These are phyloP conservation scores for Drosophila orosa DNA, from an alignment of 1,140 invertebrate genomes.

Conservation along the genomic window DNA sequence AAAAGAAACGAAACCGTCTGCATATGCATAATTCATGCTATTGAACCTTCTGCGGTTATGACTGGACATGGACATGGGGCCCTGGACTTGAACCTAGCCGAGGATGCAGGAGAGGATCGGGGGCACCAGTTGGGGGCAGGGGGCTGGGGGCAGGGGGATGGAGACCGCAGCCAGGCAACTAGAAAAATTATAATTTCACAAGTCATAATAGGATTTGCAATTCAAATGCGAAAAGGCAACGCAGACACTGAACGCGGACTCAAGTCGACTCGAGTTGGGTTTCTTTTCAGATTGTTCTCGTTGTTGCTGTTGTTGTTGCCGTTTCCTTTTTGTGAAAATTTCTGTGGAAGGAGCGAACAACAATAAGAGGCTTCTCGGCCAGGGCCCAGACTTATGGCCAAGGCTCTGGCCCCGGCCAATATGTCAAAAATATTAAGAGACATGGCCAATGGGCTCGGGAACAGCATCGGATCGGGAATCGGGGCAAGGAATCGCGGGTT, in stretches of 20 bases:
- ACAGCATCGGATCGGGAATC: slow-evolving; percentile 37
- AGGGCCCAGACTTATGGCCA: slow-evolving; percentile 32
- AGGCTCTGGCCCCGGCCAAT: slow-evolving; percentile 72
- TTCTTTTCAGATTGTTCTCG: slow-evolving; percentile 39
- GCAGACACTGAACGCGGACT: slow-evolving; percentile 58
- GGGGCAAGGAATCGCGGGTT: slow-evolving; percentile 11
- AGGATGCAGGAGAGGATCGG: slow-evolving; percentile 9
- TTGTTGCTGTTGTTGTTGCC: slow-evolving; percentile 24
- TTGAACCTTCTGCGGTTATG: slow-evolving; percentile 75
- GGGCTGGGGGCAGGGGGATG: background rate
- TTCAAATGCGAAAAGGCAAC: slow-evolving; percentile 77
- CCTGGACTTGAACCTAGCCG: slow-evolving; percentile 68
- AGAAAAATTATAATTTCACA: slow-evolving; percentile 83
- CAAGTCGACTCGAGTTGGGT: slow-evolving; percentile 45
- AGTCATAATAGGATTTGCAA: slow-evolving; percentile 84
- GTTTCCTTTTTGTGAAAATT: slow-evolving; percentile 68
- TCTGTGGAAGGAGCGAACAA: slow-evolving; percentile 66
- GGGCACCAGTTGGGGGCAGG: background rate
- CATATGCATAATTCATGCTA: slow-evolving; percentile 84
- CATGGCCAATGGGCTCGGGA: slow-evolving; percentile 66
- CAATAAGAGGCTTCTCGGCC: slow-evolving; percentile 51
- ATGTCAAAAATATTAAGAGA: slow-evolving; percentile 84
- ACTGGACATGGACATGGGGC: slow-evolving; percentile 62
- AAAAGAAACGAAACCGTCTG: slow-evolving; percentile 70
- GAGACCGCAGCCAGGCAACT: slow-evolving; percentile 63